A percentile compares a stretch with the other conserved stretches of the same genome.
Conservation (phyloP, 2,888 invertebrate genomes). For the Cheilosia soror region DNA sequence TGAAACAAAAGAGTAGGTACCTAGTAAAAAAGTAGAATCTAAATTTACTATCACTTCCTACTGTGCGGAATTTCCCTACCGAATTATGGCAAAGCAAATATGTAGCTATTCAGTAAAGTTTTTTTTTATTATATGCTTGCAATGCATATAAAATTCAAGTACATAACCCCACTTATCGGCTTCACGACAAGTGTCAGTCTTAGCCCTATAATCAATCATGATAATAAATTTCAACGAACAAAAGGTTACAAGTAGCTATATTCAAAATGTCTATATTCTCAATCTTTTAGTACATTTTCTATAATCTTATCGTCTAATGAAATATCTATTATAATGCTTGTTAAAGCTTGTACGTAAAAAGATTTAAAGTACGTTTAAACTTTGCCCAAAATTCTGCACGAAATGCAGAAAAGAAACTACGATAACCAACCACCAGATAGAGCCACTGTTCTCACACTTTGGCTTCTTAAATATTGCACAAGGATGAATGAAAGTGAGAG, state of each 20-base stretch:
- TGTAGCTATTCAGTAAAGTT: no score
- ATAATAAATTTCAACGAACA: neutral
- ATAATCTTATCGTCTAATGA: conserved; percentile 27
- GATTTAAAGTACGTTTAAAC: conserved; percentile 17
- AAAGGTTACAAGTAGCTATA: neutral
- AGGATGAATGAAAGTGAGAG: conserved; percentile 34
- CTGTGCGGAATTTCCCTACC: no score
- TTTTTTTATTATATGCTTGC: no score
- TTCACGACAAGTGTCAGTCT: no score
- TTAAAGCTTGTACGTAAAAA: conserved; percentile 17
- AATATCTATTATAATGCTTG: conserved; percentile 29
- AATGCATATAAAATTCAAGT: no score
- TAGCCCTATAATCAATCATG: neutral
- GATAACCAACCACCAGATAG: conserved; percentile 61
- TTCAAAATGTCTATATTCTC: conserved; percentile 14
- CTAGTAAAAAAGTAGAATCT: no score
- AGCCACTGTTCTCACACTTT: neutral
- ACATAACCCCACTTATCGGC: neutral
- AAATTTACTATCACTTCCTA: no score
- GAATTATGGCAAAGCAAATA: no score
- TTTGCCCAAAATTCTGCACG: conserved; percentile 7
- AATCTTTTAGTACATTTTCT: conserved; percentile 3
- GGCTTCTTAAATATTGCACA: conserved; percentile 65
- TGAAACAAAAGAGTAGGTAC: no score
- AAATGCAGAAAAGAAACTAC: conserved; percentile 12